phyloP scores from a whole-genome alignment of 2,888 invertebrate species.

The Diaprepes abbreviatus region DNA sequence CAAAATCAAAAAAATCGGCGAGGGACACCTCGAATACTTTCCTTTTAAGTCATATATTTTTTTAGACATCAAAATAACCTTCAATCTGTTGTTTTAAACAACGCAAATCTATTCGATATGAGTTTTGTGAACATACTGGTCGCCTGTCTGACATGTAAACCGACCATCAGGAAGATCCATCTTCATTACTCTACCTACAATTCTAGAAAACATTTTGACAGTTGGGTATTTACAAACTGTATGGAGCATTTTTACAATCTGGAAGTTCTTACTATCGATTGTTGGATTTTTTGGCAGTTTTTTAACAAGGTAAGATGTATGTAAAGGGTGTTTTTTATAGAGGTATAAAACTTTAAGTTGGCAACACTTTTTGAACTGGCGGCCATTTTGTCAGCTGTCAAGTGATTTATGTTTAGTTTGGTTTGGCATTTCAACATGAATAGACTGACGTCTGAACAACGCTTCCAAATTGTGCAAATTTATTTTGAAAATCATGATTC shows the following conservation, averaged over 20 bases:
- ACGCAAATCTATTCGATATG: slow-evolving; percentile 67
- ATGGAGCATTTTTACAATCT: slow-evolving; percentile 35
- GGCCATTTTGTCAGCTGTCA: no score
- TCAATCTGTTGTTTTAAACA: slow-evolving; percentile 64
- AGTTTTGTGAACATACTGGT: slow-evolving; percentile 66
- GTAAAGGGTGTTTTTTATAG: no score
- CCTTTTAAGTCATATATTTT: slow-evolving; percentile 24
- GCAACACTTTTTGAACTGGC: no score
- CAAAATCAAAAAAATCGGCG: no score
- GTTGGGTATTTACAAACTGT: slow-evolving; percentile 35
- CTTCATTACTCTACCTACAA: slow-evolving; percentile 37
- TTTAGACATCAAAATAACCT: slow-evolving; percentile 66
- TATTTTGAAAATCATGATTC: no score
- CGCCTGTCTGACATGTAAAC: slow-evolving; percentile 62
- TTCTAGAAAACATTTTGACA: slow-evolving; percentile 36
- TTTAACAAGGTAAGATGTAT: slow-evolving; percentile 25
- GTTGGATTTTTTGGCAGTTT: slow-evolving; percentile 45
- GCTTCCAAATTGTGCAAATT: no score
- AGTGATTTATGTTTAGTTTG: no score
- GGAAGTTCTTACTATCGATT: slow-evolving; percentile 38
- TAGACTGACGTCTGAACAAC: no score
- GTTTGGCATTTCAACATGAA: no score
- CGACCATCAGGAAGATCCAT: slow-evolving; percentile 34
- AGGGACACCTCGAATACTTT: no score
- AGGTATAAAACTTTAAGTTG: no score